Evolutionary conservation across 2,113 vertebrate species (phyloP).

Genomic region (Origma solitaria): DNA sequence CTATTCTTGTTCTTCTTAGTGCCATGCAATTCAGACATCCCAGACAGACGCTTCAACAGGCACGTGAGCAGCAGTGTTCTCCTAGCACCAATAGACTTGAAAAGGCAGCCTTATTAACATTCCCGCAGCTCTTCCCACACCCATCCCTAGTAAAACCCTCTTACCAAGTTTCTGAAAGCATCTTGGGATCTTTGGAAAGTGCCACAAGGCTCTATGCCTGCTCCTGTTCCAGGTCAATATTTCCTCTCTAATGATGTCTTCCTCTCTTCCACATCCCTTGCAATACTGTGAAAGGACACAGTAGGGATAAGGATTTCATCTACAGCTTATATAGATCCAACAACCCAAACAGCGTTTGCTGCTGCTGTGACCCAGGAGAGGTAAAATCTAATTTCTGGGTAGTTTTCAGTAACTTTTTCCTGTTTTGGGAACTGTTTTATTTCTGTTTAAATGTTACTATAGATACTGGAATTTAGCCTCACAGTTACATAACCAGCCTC

Average conservation of each 20-base stretch:
- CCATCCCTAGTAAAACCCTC: background rate
- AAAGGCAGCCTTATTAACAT: background rate
- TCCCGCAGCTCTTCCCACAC: background rate
- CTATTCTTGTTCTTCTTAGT: background rate
- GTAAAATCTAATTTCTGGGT: slow-evolving; percentile 13
- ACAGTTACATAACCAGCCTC: background rate
- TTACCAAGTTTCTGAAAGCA: background rate
- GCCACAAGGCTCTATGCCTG: background rate
- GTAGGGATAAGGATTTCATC: background rate
- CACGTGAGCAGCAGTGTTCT: background rate
- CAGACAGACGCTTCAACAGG: background rate
- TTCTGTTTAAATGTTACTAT: slow-evolving; percentile 59
- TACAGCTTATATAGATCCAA: background rate
- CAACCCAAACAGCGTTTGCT: background rate
- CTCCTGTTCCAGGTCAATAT: background rate
- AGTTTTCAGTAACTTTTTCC: slow-evolving; percentile 39
- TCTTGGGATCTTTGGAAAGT: background rate
- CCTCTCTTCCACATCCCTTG: background rate
- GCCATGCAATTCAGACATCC: background rate
- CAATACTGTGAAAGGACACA: background rate
- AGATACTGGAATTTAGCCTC: slow-evolving; percentile 36
- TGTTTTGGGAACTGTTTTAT: slow-evolving; percentile 42
- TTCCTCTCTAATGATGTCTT: background rate
- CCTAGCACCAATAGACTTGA: background rate
- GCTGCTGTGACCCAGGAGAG: background rate